Conservation (phyloP, 1,140 invertebrate species). For the Macrobrachium nipponense region DNA sequence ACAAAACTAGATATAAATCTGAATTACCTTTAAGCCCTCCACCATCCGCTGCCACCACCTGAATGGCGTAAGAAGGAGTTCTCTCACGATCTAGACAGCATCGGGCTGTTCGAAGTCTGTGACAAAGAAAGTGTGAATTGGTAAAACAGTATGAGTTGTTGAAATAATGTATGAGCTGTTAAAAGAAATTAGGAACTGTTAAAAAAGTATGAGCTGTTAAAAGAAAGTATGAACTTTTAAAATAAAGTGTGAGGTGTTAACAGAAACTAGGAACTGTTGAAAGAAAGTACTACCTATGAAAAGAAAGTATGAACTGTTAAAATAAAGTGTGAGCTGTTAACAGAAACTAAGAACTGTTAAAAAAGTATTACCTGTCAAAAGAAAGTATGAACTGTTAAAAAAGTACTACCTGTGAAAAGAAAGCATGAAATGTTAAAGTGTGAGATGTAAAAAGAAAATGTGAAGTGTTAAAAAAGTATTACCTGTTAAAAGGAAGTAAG, state of each 20-base stretch:
- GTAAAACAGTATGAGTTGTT: no score
- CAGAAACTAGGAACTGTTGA: no score
- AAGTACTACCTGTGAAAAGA: no score
- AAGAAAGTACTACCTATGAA: no score
- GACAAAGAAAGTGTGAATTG: neutral
- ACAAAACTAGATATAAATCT: neutral
- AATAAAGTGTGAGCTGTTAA: neutral
- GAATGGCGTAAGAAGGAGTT: slow-evolving; percentile 29
- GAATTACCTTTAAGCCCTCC: slow-evolving; percentile 41
- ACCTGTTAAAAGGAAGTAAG: neutral
- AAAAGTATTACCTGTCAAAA: no score
- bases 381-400: neutral
- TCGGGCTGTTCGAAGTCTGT: slow-evolving; percentile 16
- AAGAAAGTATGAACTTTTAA: no score
- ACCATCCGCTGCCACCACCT: slow-evolving; percentile 39
- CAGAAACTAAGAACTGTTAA: no score
- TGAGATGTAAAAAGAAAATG: neutral
- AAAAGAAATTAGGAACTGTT: neutral
- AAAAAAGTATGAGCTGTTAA: neutral
- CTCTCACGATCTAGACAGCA: slow-evolving; percentile 33
- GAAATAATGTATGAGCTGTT: no score
- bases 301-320: no score
- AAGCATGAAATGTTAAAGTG: no score
- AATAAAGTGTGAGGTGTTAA: no score
- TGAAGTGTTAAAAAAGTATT: neutral